These are phyloP conservation scores for Ectropis grisescens DNA, from an alignment of 1,140 invertebrate genomes.

Conservation along the genomic window DNA sequence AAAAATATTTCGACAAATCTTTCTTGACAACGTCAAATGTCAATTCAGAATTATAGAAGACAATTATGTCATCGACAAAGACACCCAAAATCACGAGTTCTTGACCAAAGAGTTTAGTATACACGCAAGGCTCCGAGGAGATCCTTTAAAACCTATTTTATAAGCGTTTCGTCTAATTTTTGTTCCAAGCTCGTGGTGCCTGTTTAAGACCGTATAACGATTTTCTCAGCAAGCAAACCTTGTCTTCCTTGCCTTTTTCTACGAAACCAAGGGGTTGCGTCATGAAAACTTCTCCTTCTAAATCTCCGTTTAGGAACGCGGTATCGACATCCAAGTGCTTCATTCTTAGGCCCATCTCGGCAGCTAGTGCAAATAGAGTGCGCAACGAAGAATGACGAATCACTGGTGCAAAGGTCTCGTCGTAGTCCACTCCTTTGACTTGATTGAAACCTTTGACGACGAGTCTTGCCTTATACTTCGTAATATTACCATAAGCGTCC, in stretches of 20 bases:
- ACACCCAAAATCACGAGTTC: not conserved
- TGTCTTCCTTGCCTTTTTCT: not conserved
- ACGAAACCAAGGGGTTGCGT: not conserved
- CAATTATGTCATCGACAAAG: not conserved
- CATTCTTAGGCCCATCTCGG: not conserved
- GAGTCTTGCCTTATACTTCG: not conserved
- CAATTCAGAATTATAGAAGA: not conserved
- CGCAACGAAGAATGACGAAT: not conserved
- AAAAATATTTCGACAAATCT: too few species aligned
- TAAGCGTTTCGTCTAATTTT: not conserved
- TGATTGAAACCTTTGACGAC: not conserved
- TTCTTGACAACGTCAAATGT: not conserved
- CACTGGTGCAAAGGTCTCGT: not conserved
- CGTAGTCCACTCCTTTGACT: not conserved
- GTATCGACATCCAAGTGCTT: not conserved
- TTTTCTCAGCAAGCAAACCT: not conserved
- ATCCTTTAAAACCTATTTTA: not conserved
- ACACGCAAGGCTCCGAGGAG: not conserved
- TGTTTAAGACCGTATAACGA: conserved; percentile 1
- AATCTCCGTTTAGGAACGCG: not conserved
- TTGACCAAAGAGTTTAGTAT: not conserved
- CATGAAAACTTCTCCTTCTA: not conserved
- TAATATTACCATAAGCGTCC: not conserved
- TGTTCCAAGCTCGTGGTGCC: not conserved
- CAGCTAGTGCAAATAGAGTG: not conserved